A percentile compares a stretch with the other conserved stretches of the same genome.
Evolutionary conservation across 2,797 vertebrate species (phyloP).

Genomic region (Amblyraja radiata): DNA sequence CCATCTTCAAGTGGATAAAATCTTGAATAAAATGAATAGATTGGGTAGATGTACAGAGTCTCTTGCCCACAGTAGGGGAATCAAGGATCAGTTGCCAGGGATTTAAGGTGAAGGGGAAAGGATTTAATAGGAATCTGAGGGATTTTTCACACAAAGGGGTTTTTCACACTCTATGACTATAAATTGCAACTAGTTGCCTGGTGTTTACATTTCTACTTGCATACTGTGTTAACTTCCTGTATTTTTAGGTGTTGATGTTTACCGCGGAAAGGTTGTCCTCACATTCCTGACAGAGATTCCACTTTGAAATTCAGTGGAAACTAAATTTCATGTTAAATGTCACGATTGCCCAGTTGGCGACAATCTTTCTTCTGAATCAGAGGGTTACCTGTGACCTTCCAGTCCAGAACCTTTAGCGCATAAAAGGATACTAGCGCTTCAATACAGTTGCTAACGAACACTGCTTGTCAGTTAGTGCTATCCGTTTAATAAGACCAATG

Average conservation of each 20-base stretch:
- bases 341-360: neutral
- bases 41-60: too few species aligned
- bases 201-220: neutral
- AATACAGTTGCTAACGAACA: neutral
- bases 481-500: neutral
- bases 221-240: neutral
- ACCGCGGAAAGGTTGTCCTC: neutral
- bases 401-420: neutral
- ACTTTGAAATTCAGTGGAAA: slow-evolving; percentile 8
- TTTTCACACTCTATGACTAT: neutral
- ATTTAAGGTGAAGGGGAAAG: too few species aligned
- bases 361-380: neutral
- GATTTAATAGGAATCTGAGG: too few species aligned
- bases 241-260: neutral
- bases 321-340: neutral
- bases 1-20: neutral
- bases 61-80: too few species aligned
- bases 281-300: neutral
- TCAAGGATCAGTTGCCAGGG: too few species aligned
- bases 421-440: neutral
- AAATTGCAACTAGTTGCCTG: neutral
- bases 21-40: too few species aligned
- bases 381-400: neutral
- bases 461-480: too few species aligned
- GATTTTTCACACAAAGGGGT: too few species aligned